Evolutionary conservation across 2,797 vertebrate species (phyloP), one percentile per base, ranked within the genome.

Genomic region (Eospalax fontanierii): DNA sequence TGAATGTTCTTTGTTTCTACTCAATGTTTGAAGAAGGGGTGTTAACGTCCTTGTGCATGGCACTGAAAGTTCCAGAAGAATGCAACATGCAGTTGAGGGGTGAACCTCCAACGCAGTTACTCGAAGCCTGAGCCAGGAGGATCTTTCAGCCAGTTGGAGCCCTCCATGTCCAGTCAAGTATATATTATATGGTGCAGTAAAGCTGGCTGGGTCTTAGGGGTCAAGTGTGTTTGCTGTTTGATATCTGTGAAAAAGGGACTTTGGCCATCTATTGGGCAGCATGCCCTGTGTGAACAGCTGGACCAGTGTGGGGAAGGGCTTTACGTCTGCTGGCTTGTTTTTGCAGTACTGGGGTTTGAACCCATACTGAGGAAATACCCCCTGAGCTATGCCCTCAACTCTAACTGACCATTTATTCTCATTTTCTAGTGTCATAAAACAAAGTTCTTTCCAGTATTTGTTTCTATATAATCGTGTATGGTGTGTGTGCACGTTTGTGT

Each of bases 71-170:
- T 65, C 38, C 38, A 22, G 59, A 63, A 33, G 74, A 78, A 22
- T 30, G 1, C 3, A 33, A 16, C 11, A 7, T 54, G 33, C 38
- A 6, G n/a, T 33, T 16, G 59, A 63, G 74, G 33, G n/a, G 81
- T 24, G 22, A 24, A 12, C 30, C 28, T 38, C 15, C 38, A 3
- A 26, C 1, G 1, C 28, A 2, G 19, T 33, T 0, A 19, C 63
- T 65, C 28, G 46, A 19, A 6, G 50, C 40, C 30, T 2, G 5
- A 66, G 81, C 7, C 18, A 54, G 40, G 40, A 14, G 61, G 22
- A 22, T 30, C 66, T 12, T n/a, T 30, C 35, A 10, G 0, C 8
- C 12, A 21, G 28, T 22, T 61, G 14, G 3, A 15, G 70, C 35
- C 54, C 54, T 14, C 22, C 14, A 22, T 40, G 81, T 35, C 61